Percentiles rank a stretch among this genome's conserved stretches.
Evolutionary conservation across 1,140 invertebrate species (phyloP).

Genomic region (Dendroctonus ponderosae): DNA sequence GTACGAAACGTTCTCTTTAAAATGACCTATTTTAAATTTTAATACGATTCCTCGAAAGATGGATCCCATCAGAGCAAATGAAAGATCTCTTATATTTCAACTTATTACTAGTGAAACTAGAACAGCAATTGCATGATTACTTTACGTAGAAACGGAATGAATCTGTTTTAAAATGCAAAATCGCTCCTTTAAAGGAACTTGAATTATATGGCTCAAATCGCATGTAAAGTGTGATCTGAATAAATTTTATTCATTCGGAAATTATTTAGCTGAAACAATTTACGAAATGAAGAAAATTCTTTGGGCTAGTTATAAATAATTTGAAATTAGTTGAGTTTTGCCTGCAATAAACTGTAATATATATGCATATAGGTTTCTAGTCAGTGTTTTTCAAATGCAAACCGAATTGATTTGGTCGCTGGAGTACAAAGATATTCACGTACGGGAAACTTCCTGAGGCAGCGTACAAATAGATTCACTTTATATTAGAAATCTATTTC

Average conservation of each 20-base stretch:
- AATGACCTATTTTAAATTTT: constrained; percentile 11
- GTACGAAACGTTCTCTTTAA: not conserved
- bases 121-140: constrained; percentile 19
- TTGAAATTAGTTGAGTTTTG: no score
- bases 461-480: no score
- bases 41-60: constrained; percentile 6
- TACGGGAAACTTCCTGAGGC: no score
- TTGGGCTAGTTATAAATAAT: no score
- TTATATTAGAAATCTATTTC: no score
- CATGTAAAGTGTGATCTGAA: constrained; percentile 1
- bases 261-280: not conserved
- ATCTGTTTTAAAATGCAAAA: constrained; percentile 18
- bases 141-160: constrained; percentile 8
- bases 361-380: no score
- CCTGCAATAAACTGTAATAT: no score
- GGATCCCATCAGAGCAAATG: constrained; percentile 8
- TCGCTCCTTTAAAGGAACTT: constrained; percentile 3
- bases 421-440: no score
- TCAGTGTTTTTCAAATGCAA: no score
- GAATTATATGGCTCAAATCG: not conserved
- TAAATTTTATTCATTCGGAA: not conserved
- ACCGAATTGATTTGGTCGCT: no score
- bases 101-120: constrained; percentile 11
- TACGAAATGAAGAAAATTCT: no score
- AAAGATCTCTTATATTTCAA: constrained; percentile 11